Evolutionary conservation across 2,888 invertebrate genomes (phyloP), one percentile per base, ranked within the genome.

Genomic region (Sarcophaga caerulescens): DNA sequence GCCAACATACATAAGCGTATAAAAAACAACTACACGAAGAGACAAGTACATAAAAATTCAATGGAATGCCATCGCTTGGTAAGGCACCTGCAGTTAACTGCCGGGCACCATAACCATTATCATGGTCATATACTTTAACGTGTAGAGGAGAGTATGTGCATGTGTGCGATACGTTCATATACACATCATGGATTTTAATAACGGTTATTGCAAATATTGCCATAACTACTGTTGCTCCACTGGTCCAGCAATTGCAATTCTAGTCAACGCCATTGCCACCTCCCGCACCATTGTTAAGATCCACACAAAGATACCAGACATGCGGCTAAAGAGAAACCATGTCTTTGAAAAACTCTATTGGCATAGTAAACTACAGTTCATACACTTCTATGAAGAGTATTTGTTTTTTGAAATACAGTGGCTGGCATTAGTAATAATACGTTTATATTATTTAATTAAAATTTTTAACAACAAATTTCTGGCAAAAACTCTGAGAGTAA

Each of bases 51-150:
- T 71, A 17, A 5, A 76, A 52, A 76, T 82, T 59, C 71, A 69
- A 74, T 75, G 17, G 65, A 79, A 75, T 59, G 65, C 60, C 63
- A 69, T 69, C 6, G 12, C 35, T 63, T 65, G 73, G 63, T 45
- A 84, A 44, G 74, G 59, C 78, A 70, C 69, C 78, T 79, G 73
- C 63, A 57, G 69, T 78, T 65, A 74, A 74, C 63, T 63, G 63
- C 68, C 45, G 35, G 45, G 35, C 23, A 70, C 47, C 11, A 52
- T n/a, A 59, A 25, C 52, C 57, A n/a, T 44, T 35, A 44, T 17
- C 44, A 57, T 66, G 57, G 65, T 35, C 23, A 44, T 66, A 59
- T 11, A 17, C 8, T 35, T 35, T 60, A 57, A 35, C 45, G 17
- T 47, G 12, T 45, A 5, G 57, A 14, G n/a, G 19, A 35, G 8